Evolutionary conservation across 2,888 invertebrate species (phyloP), one percentile per base, ranked within the genome.

Genomic region (Polyommatus iphigenia): DNA sequence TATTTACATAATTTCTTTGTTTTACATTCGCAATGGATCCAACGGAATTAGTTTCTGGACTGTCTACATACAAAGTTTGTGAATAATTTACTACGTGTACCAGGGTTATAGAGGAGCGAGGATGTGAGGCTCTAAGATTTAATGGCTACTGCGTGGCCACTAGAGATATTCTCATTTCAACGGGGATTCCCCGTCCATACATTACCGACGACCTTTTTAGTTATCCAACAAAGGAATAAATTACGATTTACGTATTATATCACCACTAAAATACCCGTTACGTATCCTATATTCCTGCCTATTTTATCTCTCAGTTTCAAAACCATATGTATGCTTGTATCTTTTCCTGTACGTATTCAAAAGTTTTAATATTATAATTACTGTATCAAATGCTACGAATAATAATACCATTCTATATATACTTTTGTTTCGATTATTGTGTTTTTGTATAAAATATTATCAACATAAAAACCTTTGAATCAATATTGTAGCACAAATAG

Each of bases 31-130:
- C 75, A 72, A 72, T 24, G 36, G 73, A 59, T 78, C 62, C 78
- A 78, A 75, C 82, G 81, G 86, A 87, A 88, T 87, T 88, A 87
- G 88, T 88, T 86, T 86, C 87, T 84, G 85, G 85, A 85, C 85
- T 84, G 85, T 85, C 86, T 87, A 87, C 87, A 87, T 86, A 87
- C 86, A 86, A 86, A 86, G 87, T 88, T 88, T 87, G 87, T 89
- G 88, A 90, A 89, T 90, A 90, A 90, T 90, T 90, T 90, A 88
- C 88, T 88, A 29, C 67, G 29, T 85, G 87, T 84, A 83, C 83
- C 79, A 79, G 82, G 83, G 78, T 81, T 59, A 78, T 76, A 78
- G 46, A 57, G 41, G 50, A 71, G 77, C 29, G 78, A 75, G 76
- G 78, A 62, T 76, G 76, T 73, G 57, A 78, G 77, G 71, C 75